A percentile compares a stretch with the other conserved stretches of the same genome.
These are phyloP conservation scores for Apeira syringaria DNA, from an alignment of 2,888 invertebrate genomes.

Conservation along the genomic window DNA sequence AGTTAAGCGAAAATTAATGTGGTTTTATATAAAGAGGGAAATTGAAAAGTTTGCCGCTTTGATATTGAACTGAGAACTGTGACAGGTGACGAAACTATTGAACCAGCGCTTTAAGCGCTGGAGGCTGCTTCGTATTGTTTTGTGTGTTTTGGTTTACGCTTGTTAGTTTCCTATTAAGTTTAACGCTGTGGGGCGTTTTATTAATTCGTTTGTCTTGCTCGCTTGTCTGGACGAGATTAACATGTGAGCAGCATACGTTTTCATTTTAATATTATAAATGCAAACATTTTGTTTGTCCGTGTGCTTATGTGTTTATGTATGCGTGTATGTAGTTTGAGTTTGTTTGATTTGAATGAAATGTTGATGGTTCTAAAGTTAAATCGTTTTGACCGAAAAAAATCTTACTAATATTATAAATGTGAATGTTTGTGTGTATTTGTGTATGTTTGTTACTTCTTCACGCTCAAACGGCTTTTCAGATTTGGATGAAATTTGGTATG, in stretches of 20 bases:
- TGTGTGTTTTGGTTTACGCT: conserved; percentile 66
- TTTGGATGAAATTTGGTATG: too few relatives aligned
- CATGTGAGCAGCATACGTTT: conserved; percentile 46
- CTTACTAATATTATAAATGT: too few relatives aligned
- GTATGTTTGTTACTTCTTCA: too few relatives aligned
- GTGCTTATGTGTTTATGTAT: too few relatives aligned
- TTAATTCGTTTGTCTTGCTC: conserved; percentile 54
- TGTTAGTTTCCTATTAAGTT: conserved; percentile 67
- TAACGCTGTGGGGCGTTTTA: conserved; percentile 53
- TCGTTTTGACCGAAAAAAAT: too few relatives aligned
- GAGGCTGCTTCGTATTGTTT: conserved; percentile 53
- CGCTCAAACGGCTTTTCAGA: too few relatives aligned
- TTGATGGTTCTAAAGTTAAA: too few relatives aligned
- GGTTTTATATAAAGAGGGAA: conserved; percentile 56
- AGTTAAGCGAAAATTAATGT: conserved; percentile 51
- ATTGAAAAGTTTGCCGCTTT: conserved; percentile 69
- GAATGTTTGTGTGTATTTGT: too few relatives aligned
- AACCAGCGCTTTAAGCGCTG: conserved; percentile 39
- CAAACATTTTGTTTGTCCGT: too few relatives aligned
- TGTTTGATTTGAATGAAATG: too few relatives aligned
- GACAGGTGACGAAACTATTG: conserved; percentile 40
- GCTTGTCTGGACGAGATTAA: conserved; percentile 44
- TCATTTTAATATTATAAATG: conserved; percentile 55
- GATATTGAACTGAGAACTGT: conserved; percentile 52
- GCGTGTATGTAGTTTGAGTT: too few relatives aligned